These are phyloP conservation scores for Parnassius mnemosyne DNA, from an alignment of 2,888 invertebrate species.

Conservation along the genomic window DNA sequence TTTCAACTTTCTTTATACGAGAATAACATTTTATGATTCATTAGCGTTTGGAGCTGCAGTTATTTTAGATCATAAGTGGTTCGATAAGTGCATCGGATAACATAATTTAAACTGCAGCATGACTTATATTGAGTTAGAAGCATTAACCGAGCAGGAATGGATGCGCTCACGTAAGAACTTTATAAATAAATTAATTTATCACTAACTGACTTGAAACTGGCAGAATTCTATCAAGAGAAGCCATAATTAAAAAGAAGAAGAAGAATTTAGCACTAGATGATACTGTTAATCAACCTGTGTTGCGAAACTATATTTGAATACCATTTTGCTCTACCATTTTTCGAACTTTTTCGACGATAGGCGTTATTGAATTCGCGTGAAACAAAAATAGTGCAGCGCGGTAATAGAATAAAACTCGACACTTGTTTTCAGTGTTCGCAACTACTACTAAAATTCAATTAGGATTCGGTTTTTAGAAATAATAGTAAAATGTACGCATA, in stretches of 20 bases:
- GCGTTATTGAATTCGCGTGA: constrained; percentile 16
- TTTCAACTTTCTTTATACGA: constrained; percentile 34
- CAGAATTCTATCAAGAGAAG: no score
- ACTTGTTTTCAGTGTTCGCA: constrained; percentile 3
- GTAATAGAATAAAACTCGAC: not conserved
- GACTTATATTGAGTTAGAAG: constrained; percentile 46
- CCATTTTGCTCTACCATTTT: constrained; percentile 13
- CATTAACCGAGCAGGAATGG: constrained; percentile 45
- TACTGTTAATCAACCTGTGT: constrained; percentile 9
- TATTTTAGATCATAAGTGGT: constrained; percentile 65
- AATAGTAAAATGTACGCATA: no score
- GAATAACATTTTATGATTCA: constrained; percentile 46
- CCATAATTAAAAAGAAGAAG: no score
- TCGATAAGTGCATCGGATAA: constrained; percentile 54
- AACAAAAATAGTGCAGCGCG: constrained; percentile 3
- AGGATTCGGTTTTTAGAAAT: no score
- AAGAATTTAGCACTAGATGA: constrained; percentile 16
- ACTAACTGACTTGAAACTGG: not conserved
- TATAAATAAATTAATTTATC: constrained; percentile 28
- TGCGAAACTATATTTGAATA: constrained; percentile 8
- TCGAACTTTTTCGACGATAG: constrained; percentile 8
- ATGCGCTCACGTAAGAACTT: constrained; percentile 16
- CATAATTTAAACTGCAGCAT: constrained; percentile 42
- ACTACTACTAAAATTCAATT: not conserved
- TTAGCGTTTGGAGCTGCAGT: constrained; percentile 49